phyloP scores from a whole-genome alignment of 2,888 invertebrate genomes.

The Cetonia aurata region DNA sequence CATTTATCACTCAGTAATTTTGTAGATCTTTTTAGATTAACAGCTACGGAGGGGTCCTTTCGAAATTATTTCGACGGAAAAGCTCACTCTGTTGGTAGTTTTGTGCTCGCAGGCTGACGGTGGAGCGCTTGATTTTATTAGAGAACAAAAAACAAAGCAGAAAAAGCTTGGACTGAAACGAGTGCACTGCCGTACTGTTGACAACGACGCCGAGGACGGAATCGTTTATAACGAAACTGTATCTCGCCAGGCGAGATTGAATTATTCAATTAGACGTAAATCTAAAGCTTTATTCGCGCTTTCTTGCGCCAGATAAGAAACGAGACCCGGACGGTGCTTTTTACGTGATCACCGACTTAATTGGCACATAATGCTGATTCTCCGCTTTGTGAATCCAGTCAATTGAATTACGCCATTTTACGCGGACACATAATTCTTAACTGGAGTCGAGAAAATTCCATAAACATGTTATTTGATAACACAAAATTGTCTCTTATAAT shows the following conservation, averaged over 20 bases:
- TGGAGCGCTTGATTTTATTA: slow-evolving; percentile 11
- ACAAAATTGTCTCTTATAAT: too few relatives aligned
- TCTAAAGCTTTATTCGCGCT: neutral
- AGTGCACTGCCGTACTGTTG: neutral
- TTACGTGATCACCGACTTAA: slow-evolving; percentile 1
- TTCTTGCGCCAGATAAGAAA: neutral
- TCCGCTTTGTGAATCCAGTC: too few relatives aligned
- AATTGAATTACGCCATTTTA: too few relatives aligned
- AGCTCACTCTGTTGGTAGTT: neutral
- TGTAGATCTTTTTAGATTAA: slow-evolving; percentile 25
- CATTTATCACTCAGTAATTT: slow-evolving; percentile 10
- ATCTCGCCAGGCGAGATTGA: slow-evolving; percentile 6
- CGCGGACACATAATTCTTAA: too few relatives aligned
- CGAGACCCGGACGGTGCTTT: neutral
- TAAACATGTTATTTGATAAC: too few relatives aligned
- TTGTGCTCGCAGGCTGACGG: neutral
- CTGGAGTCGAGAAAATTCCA: too few relatives aligned
- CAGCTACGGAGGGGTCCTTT: neutral
- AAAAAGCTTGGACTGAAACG: neutral
- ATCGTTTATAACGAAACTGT: slow-evolving; percentile 12
- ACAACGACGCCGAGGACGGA: slow-evolving; percentile 2
- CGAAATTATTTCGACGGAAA: slow-evolving; percentile 11
- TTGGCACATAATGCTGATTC: neutral
- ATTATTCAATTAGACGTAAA: slow-evolving; percentile 19
- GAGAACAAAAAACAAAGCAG: slow-evolving; percentile 1